These are phyloP conservation scores for Ptilonorhynchus violaceus DNA, from an alignment of 2,113 vertebrate genomes.

Conservation along the genomic window DNA sequence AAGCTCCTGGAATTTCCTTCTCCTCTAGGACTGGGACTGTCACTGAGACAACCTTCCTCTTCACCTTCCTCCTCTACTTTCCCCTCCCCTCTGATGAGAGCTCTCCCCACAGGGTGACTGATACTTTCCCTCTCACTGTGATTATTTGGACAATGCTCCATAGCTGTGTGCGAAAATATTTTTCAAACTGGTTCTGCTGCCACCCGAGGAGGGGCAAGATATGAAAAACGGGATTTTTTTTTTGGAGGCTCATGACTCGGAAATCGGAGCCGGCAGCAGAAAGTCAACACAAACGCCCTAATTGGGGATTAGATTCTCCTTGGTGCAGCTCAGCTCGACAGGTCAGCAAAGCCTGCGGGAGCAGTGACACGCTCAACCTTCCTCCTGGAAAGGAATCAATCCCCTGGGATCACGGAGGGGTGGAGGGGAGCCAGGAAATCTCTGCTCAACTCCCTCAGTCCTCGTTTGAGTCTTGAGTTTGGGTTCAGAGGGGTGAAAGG, in stretches of 20 bases:
- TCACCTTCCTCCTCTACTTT: background rate
- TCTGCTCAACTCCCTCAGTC: accelerated
- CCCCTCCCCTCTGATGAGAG: accelerated
- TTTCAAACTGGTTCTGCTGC: background rate
- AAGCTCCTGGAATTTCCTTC: background rate
- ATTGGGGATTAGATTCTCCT: background rate
- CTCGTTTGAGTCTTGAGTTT: accelerated
- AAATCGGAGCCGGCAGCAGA: background rate
- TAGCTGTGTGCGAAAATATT: background rate
- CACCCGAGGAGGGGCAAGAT: background rate
- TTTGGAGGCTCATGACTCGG: background rate
- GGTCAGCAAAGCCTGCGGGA: background rate
- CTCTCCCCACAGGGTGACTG: accelerated
- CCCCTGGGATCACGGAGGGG: accelerated
- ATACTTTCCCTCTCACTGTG: background rate
- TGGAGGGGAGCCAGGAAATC: background rate
- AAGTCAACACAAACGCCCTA: background rate
- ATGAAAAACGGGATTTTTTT: background rate
- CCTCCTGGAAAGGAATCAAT: background rate
- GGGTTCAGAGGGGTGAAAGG: background rate
- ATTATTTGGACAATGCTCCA: background rate
- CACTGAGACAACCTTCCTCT: background rate
- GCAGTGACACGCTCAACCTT: background rate
- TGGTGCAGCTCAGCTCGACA: accelerated
- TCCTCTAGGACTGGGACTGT: background rate